phyloP scores from a whole-genome alignment of 2,113 vertebrate species.

The Colistium nudipinnis region DNA sequence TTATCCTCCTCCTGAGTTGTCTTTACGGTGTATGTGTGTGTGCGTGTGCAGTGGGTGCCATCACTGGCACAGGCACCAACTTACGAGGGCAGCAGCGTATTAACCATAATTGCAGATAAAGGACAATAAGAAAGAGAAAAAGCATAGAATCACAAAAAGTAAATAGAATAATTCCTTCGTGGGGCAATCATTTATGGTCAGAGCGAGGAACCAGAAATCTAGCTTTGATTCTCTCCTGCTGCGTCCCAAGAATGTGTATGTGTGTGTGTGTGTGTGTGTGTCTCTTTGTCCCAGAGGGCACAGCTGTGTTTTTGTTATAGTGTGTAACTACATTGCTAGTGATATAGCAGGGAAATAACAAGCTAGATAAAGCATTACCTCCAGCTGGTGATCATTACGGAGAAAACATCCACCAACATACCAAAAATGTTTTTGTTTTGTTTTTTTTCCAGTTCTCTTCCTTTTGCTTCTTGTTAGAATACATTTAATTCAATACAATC shows the following conservation, averaged over 20 bases:
- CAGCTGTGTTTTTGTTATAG: constrained; percentile 48
- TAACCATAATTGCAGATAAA: constrained; percentile 74
- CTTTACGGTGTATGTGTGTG: constrained; percentile 34
- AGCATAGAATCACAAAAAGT: constrained; percentile 68
- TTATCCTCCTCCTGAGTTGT: constrained; percentile 52
- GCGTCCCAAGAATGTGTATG: constrained; percentile 6
- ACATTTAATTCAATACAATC: constrained; percentile 1
- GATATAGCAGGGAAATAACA: constrained; percentile 57
- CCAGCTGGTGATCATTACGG: constrained; percentile 54
- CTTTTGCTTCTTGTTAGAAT: constrained; percentile 13
- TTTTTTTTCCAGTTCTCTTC: constrained; percentile 8
- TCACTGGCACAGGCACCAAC: constrained; percentile 47
- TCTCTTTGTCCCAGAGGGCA: constrained; percentile 30
- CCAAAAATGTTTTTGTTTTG: neutral
- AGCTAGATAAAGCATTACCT: constrained; percentile 48
- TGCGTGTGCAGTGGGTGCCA: constrained; percentile 33
- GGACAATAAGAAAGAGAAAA: constrained; percentile 51
- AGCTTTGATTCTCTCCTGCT: constrained; percentile 37
- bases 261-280: constrained; percentile 20
- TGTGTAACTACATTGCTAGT: constrained; percentile 41
- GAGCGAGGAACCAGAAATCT: constrained; percentile 24
- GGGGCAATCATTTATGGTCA: constrained; percentile 53
- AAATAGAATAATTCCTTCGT: constrained; percentile 69
- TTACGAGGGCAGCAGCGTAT: constrained; percentile 64
- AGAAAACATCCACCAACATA: constrained; percentile 34